Evolutionary conservation across 2,888 invertebrate genomes (phyloP), one percentile per base, ranked within the genome.

Genomic region (Tipula confusa): DNA sequence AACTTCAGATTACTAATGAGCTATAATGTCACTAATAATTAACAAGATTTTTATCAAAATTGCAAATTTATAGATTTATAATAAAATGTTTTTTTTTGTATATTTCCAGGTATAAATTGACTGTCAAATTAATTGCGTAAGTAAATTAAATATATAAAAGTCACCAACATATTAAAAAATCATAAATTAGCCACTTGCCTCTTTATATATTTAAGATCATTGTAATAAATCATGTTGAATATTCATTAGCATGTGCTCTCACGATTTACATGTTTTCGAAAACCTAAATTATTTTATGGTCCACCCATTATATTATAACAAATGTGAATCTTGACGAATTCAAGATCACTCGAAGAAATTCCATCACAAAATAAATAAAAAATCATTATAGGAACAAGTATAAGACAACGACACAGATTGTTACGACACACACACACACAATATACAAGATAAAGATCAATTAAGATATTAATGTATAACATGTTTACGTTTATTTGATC

Each of bases 391-490:
- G 33, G 11, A 33, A 43, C 43, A n/a, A 43, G 24, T 24, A 64
- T 64, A 64, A 31, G 31, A 31, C 0, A 43, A n/a, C n/a, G n/a
- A n/a, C n/a, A n/a, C n/a, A n/a, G n/a, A n/a, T n/a, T n/a, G n/a
- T n/a, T n/a, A n/a, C n/a, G n/a, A n/a, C 33, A 33, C 33, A 64
- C 64, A 64, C 24, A 64, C 18, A 24, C 24, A 7, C 1, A 7
- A 64, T 18, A 64, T 24, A 6, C 64, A 64, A 64, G 64, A 64
- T 64, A 64, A n/a, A 64, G 64, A 64, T 64, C 64, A 64, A 64
- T 64, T 64, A 64, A 64, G 64, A 64, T 64, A 64, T 64, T 64
- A 64, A 64, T 64, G 64, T 64, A 24, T 64, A 64, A 24, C 64
- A 64, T 64, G 64, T 64, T 64, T 64, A 64, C 64, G 24, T 64